Evolutionary conservation across 2,888 invertebrate species (phyloP), one percentile per base, ranked within the genome.

Genomic region (Agrochola litura): DNA sequence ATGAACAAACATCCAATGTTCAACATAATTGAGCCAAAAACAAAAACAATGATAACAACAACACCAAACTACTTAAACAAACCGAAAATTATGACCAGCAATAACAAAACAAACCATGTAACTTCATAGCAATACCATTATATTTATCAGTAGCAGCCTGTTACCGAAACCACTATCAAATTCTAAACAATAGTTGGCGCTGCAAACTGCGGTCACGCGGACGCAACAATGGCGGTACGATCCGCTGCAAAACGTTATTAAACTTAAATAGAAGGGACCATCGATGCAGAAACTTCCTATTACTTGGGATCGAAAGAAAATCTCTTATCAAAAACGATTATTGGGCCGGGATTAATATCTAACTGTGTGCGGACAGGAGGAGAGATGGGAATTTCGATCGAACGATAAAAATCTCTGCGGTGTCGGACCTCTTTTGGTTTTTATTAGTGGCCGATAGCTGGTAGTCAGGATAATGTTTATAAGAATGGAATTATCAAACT

Each of bases 251-350:
- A 92, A 93, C 92, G 92, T 92, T 95, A 95, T 95, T 94, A 94
- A 95, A 95, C 91, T 95, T 93, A 95, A 95, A 96, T 94, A 95
- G 92, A 90, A 90, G 87, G 84, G 92, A 82, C 88, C 92, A 90
- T 77, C 91, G 94, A 94, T 94, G 95, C 94, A 94, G 95, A 96
- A 96, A 94, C 93, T 94, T 95, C 93, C 95, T 92, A 95, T 96
- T 96, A 96, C 94, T 84, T 88, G 90, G 93, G 93, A 94, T 94
- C 92, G 93, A 93, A 93, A 93, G 94, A 94, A 95, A 96, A 96
- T 95, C 95, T 94, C 94, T 95, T 95, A 96, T 96, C 95, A 94
- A 89, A 92, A 94, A 92, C 94, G 94, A 94, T 94, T 93, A 94
- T 94, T 94, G 93, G 90, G 90, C 85, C 85, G 86, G 92, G 93